phyloP scores from a whole-genome alignment of 2,797 vertebrate genomes.

The Propithecus perrieri region DNA sequence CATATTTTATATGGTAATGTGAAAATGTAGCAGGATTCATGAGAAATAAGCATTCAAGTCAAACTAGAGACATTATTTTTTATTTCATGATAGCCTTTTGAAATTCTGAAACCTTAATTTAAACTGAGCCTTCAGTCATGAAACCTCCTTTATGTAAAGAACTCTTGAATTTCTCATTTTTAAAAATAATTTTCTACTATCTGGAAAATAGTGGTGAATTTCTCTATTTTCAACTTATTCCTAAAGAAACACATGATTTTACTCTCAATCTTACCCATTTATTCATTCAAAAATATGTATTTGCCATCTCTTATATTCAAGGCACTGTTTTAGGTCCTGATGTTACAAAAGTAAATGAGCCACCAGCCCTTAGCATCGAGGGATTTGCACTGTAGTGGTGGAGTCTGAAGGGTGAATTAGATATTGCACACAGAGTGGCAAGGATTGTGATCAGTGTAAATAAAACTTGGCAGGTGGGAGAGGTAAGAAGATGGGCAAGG shows the following conservation, averaged over 20 bases:
- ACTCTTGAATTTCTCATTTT: slow-evolving; percentile 34
- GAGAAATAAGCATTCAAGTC: not conserved
- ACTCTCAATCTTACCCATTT: not conserved
- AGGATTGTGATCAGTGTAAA: not conserved
- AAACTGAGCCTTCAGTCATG: not conserved
- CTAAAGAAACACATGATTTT: not conserved
- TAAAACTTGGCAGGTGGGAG: not conserved
- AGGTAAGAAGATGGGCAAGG: not conserved
- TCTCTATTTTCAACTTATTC: not conserved
- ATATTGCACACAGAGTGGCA: not conserved
- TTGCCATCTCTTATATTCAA: not conserved
- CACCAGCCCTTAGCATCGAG: not conserved
- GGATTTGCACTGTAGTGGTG: not conserved
- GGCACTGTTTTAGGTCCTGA: not conserved
- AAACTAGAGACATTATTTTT: not conserved
- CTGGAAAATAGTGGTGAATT: not conserved
- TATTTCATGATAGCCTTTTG: not conserved
- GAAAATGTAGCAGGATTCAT: not conserved
- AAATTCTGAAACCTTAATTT: not conserved
- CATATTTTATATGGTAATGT: not conserved
- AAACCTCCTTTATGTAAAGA: not conserved
- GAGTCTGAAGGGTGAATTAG: not conserved
- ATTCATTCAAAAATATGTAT: not conserved
- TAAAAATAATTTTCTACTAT: slow-evolving; percentile 20
- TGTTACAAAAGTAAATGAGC: not conserved